A percentile compares a stretch with the other conserved stretches of the same genome.
These are phyloP conservation scores for Bryconaethiops microstoma DNA, from an alignment of 2,797 vertebrate genomes.

Conservation along the genomic window DNA sequence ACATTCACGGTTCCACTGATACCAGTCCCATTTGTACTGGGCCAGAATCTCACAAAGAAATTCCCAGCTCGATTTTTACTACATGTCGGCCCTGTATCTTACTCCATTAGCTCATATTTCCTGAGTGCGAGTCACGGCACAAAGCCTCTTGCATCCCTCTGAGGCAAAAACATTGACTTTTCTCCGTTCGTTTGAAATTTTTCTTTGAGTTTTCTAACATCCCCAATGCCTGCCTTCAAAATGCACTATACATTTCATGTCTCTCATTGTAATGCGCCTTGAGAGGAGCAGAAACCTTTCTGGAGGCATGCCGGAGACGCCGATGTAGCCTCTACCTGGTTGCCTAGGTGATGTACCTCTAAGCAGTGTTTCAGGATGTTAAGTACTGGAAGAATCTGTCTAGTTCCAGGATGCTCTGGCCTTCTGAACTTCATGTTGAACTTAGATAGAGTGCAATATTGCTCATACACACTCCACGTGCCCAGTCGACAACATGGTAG, in stretches of 20 bases:
- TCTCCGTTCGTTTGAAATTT: slow-evolving; percentile 30
- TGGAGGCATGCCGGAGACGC: neutral
- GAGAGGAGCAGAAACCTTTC: slow-evolving; percentile 27
- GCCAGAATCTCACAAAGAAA: slow-evolving; percentile 46
- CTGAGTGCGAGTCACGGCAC: slow-evolving; percentile 33
- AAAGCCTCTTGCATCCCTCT: slow-evolving; percentile 38
- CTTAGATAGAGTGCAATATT: neutral
- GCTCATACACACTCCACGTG: slow-evolving; percentile 2
- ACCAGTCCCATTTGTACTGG: slow-evolving; percentile 27
- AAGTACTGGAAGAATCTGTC: slow-evolving; percentile 52
- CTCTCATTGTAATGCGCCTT: slow-evolving; percentile 36
- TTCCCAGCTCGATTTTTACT: slow-evolving; percentile 25
- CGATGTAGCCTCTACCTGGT: slow-evolving; percentile 45
- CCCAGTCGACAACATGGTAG: slow-evolving; percentile 18
- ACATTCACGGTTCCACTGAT: slow-evolving; percentile 39
- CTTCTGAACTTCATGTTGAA: slow-evolving; percentile 5
- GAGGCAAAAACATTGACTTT: slow-evolving; percentile 42
- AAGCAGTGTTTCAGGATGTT: slow-evolving; percentile 35
- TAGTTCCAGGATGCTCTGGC: slow-evolving; percentile 17
- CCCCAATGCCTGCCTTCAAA: slow-evolving; percentile 36
- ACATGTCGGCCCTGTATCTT: slow-evolving; percentile 22
- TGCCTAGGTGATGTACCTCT: slow-evolving; percentile 49
- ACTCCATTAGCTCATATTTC: slow-evolving; percentile 46
- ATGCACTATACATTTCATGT: slow-evolving; percentile 31
- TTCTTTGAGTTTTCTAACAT: slow-evolving; percentile 45